A percentile compares a stretch with the other conserved stretches of the same genome.
Evolutionary conservation across 2,113 vertebrate genomes (phyloP).

Genomic region (Sakesphorus luctuosus): DNA sequence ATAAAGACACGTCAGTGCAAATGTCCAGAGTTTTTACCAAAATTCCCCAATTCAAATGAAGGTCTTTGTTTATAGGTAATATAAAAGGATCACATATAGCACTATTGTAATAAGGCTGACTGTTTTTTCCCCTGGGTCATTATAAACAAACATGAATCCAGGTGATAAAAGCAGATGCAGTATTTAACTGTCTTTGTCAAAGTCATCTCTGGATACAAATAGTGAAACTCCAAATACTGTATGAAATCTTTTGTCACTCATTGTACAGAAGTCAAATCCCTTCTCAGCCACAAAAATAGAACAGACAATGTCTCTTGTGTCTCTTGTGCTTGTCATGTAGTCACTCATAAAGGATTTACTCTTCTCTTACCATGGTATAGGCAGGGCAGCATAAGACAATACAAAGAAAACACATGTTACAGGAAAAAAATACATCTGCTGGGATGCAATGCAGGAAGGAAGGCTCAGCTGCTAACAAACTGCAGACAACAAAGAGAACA

Average conservation of each 20-base stretch:
- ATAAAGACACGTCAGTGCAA: neutral
- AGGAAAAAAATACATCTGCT: neutral
- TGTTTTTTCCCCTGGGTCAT: neutral
- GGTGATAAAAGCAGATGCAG: neutral
- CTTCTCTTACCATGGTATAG: neutral
- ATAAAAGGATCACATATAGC: neutral
- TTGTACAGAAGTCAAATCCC: neutral
- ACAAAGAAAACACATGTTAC: neutral
- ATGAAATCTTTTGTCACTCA: neutral
- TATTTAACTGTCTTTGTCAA: neutral
- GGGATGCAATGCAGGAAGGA: neutral
- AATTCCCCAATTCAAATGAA: neutral
- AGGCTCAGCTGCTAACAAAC: neutral
- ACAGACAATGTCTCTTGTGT: neutral
- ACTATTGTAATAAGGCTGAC: neutral
- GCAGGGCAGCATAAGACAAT: neutral
- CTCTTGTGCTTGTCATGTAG: neutral
- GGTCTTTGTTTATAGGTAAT: neutral
- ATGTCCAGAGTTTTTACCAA: neutral
- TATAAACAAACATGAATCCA: neutral
- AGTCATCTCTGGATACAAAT: neutral
- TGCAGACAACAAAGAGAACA: neutral
- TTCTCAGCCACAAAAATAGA: neutral
- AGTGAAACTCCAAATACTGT: neutral
- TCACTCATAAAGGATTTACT: neutral